Evolutionary conservation across 2,113 vertebrate genomes (phyloP).

Genomic region (Aspidoscelis tigris): DNA sequence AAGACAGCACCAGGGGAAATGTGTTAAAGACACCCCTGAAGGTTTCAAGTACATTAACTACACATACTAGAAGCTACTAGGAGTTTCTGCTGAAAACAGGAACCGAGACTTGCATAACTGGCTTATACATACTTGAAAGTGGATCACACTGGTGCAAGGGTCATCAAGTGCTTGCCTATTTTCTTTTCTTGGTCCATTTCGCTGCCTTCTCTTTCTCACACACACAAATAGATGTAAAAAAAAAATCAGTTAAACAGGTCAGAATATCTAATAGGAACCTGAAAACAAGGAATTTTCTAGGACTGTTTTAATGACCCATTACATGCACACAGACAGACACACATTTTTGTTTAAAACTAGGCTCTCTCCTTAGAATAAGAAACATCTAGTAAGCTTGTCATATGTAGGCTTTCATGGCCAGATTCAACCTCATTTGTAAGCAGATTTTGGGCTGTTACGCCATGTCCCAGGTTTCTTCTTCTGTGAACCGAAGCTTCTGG

Average conservation of each 20-base stretch:
- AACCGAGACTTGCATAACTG: neutral
- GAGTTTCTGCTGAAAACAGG: slow-evolving; percentile 16
- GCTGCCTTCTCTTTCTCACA: too few species aligned
- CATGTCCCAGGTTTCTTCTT: too few species aligned
- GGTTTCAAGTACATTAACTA: slow-evolving; percentile 26
- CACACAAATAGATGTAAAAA: neutral
- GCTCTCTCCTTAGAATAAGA: neutral
- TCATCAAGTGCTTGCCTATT: too few species aligned
- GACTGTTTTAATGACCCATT: neutral
- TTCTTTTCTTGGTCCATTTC: neutral
- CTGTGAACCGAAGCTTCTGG: too few species aligned
- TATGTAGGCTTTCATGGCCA: too few species aligned
- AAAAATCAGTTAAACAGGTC: neutral
- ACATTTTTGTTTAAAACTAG: neutral
- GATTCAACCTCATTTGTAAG: too few species aligned
- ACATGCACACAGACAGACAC: neutral
- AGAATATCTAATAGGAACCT: neutral
- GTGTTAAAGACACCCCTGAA: slow-evolving; percentile 42
- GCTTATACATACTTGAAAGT: neutral
- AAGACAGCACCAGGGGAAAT: slow-evolving; percentile 55
- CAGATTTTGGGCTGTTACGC: too few species aligned
- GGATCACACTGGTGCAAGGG: neutral
- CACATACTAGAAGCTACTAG: slow-evolving; percentile 56
- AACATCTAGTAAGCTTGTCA: neutral
- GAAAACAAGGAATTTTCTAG: neutral